Base-by-base conservation (phyloP, 2,113 vertebrate species). In the Callorhinus ursinus region DNA sequence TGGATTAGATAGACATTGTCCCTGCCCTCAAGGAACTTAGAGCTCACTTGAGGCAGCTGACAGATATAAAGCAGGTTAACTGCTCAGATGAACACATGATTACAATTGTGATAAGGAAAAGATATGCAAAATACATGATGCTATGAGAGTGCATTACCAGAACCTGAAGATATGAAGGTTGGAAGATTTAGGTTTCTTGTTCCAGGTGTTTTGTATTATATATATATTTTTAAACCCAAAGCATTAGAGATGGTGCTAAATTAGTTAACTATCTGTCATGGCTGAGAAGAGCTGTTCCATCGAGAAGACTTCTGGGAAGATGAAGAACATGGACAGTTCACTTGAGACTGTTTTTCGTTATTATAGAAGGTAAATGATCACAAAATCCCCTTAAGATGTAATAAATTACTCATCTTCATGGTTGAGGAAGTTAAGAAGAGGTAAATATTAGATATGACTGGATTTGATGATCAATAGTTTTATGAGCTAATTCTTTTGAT, bases 221-320 rank as follows among this genome's bases (percentile, higher is more conserved):
- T 96, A 90, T 96, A 71, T 97, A 19, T 79, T 88, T 31, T 93
- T 95, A 95, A 82, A 82, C 10, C 33, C 88, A 7, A 39, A 88
- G 31, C 88, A 98, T 55, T 69, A 71, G 83, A 98, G 80, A 98
- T 97, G 86, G 90, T 69, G 1, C 51, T 96, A 96, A 98, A 93
- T 63, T 97, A 90, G 97, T 97, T 98, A 96, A 90, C 80, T 88
- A 93, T 77, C 67, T 96, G 11, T 92, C 97, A 79, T 85, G 51
- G 93, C 93, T 97, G 96, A 95, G 96, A 57, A 98, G 92, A 98
- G 95, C 86, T 98, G 93, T 90, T 90, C 80, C 84, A 22, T 84
- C 86, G n/a, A 0, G 9, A 71, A 0, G 0, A 96, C 49, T 81
- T 87, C 5, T 42, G 53, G 81, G 71, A 76, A 0, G 0, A n/a